Evolutionary conservation across 2,113 vertebrate genomes (phyloP), one percentile per base, ranked within the genome.

Genomic region (Oncorhynchus kisutch): DNA sequence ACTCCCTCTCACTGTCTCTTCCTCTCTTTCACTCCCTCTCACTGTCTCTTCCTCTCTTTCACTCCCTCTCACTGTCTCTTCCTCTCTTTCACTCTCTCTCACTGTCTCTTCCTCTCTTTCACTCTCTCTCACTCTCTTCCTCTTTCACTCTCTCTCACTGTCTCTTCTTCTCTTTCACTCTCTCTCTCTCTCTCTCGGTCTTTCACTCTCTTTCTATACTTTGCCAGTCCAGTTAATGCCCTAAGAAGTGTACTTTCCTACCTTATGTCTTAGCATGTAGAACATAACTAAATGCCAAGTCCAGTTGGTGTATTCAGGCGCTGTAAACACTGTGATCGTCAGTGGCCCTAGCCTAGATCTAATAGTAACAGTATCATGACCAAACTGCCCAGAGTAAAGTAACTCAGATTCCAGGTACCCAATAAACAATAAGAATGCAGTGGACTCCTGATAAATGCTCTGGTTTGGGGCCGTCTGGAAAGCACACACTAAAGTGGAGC

Each of bases 401-500:
- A 18, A 68, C 39, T 70, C 24, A 70, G n/a, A 24, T 71, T 66
- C 82, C 68, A 83, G 71, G 77, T 67, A 75, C 74, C 76, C 69
- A 71, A 74, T 72, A 65, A 72, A 75, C 67, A 66, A n/a, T 29
- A 51, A 72, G 71, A 73, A 76, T 25, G 79, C 79, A 85, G 85
- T 88, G 78, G 76, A 83, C 82, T 85, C 77, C 80, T 3, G 54
- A 75, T 66, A 22, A 75, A 69, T 66, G 49, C 64, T 79, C 66
- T 76, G 75, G 72, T 81, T 84, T 69, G 5, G 81, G 72, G 76
- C 48, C n/a, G 85, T 75, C 84, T 77, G 86, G 76, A 85, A 81
- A 83, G 85, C 80, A 75, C 69, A 80, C 79, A 80, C 75, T 70
- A 54, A 64, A 73, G 71, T 87, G 80, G 60, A 76, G 76, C 1